Evolutionary conservation across 2,797 vertebrate genomes (phyloP), one percentile per base, ranked within the genome.

Genomic region (Catamblyrhynchus diadema): DNA sequence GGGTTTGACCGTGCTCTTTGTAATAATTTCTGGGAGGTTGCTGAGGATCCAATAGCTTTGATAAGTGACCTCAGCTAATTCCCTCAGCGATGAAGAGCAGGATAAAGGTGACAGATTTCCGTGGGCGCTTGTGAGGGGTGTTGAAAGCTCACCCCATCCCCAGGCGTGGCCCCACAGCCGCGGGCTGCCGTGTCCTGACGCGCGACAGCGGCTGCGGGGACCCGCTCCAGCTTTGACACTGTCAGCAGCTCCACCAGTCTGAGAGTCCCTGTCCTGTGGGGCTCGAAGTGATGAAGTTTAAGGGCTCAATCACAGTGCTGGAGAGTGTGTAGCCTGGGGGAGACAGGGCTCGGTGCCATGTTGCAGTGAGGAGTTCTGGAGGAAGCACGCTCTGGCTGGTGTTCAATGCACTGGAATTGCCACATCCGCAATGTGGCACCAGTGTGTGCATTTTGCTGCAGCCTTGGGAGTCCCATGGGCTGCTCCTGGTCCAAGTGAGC

Each of bases 341-440:
- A 61, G 32, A 78, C 0, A 0, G 71, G 83, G 85, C 85, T 91
- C 2, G 0, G 42, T 93, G 95, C 93, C 84, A 50, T 0, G 61
- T 67, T 35, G 60, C 64, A 44, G 69, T 0, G n/a, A 42, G 60
- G 79, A 95, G 74, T 53, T 88, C 57, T 78, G 51, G 71, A 94
- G 84, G 93, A 77, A 87, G 48, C 73, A 18, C 0, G 27, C 53
- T 78, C 90, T 95, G 96, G 96, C 93, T 32, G 1, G 5, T 6
- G 0, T 88, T 94, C 93, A 96, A 2, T 0, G 30, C 75, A 3
- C 44, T 93, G 87, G 85, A 75, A 65, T 93, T 96, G 96, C 96
- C 96, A 96, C 96, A 96, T 96, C 96, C 73, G 65, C 96, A 96
- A 93, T 96, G 96, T 96, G 96, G 96, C 94, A 96, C 88, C 96